Evolutionary conservation across 2,888 invertebrate species (phyloP), one percentile per base, ranked within the genome.

Genomic region (Parnassius mnemosyne): DNA sequence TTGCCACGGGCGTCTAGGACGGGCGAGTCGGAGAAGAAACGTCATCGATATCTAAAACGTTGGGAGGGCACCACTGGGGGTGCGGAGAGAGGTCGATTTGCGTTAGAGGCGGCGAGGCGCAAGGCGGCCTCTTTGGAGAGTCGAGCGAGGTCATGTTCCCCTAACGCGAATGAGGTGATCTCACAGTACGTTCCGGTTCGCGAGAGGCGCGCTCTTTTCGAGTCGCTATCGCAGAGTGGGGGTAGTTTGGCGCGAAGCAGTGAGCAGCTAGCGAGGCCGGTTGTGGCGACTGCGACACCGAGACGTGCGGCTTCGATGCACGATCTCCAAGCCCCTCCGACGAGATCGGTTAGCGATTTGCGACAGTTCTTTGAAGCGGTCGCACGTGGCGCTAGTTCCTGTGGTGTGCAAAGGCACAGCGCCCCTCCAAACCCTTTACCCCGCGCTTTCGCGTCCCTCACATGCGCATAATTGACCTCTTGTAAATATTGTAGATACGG

Each of bases 341-440:
- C 92, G 66, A 89, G 93, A 34, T 90, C 92, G 25, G 95, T 95
- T 25, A 92, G 94, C 62, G 94, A 95, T 76, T 93, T 95, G 84
- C 93, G 95, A 69, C 93, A 94, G 80, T 94, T 94, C 83, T 95
- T 95, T 81, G 95, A 95, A 76, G 93, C 93, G 51, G 92, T 92
- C 67, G 90, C 90, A 69, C 85, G 89, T 72, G 88, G 90, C 68
- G 80, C 84, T 70, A 83, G 84, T 52, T 69, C 80, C 61, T 77
- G 81, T 20, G 78, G 77, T 55, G 63, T 79, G 56, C 77, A 49
- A 13, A n/a, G 87, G 12, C 82, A 83, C 75, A 85, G 87, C 69
- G 88, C 81, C 55, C 87, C 87, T 41, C 81, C 84, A 9, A 77
- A 82, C 68, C 78, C 85, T 65, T 77, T 76, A 68, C 80, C 87